These are phyloP conservation scores for Sphyrna mokarran DNA, from an alignment of 2,113 vertebrate species.

Conservation along the genomic window DNA sequence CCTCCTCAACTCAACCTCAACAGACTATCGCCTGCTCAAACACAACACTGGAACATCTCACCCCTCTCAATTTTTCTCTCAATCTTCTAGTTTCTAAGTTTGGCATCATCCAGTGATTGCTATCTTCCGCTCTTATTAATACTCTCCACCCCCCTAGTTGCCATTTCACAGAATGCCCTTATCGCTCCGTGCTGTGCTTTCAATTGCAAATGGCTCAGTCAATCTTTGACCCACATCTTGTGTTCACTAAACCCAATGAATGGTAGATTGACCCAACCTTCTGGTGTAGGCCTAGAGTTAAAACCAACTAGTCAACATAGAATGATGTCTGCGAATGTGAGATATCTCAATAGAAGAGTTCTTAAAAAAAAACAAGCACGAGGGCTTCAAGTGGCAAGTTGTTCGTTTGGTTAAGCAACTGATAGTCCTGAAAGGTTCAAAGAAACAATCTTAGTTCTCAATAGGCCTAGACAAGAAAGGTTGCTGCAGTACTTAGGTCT, in stretches of 20 bases:
- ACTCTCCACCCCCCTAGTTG: too few relatives aligned
- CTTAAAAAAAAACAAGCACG: neutral
- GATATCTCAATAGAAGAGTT: neutral
- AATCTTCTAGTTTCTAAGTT: neutral
- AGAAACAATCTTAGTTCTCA: neutral
- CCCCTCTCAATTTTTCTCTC: neutral
- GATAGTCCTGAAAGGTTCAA: neutral
- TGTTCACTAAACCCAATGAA: neutral
- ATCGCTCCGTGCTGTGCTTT: neutral
- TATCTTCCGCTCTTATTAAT: neutral
- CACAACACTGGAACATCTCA: neutral
- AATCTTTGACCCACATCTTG: neutral
- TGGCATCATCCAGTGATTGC: neutral
- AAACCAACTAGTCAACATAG: neutral
- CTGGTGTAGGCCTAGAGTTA: neutral
- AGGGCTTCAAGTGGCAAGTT: neutral
- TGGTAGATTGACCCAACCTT: neutral
- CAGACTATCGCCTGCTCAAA: neutral
- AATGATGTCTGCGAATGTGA: neutral
- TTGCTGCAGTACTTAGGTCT: neutral
- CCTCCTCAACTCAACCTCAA: neutral
- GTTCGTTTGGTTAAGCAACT: neutral
- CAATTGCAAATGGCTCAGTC: too few relatives aligned
- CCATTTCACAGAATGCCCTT: neutral
- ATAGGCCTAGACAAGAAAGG: neutral